Evolutionary conservation across 2,797 vertebrate species (phyloP), one percentile per base, ranked within the genome.

Genomic region (Saxicola maurus): DNA sequence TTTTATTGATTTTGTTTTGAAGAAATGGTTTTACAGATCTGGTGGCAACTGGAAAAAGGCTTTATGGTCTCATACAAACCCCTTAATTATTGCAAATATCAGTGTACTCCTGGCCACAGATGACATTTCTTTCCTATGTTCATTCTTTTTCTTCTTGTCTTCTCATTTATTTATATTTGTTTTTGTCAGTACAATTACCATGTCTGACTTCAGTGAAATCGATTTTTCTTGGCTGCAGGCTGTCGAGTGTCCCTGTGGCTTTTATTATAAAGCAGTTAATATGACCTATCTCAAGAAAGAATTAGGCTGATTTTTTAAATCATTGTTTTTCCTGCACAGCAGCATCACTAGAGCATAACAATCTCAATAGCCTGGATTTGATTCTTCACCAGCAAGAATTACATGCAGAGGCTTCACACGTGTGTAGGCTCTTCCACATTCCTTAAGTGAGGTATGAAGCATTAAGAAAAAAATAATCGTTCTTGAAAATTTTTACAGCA

Each of bases 161-260:
- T 81, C 67, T 88, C 77, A 76, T 92, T 92, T 88, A 92, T 95
- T 93, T 93, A 5, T 86, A 75, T 92, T 84, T 91, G 74, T 46
- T 90, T 62, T 80, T 89, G 73, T 86, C 90, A 71, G 64, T 69
- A 60, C 13, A 35, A 49, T 86, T 82, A 83, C 75, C 86, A 5
- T 38, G 48, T 79, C 62, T 88, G 60, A 57, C 67, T 90, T 88
- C 7, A 76, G 64, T 37, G 15, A 88, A 91, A 91, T 86, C 43
- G 71, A 90, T 94, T 91, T 91, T 91, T 82, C 73, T 65, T 64
- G 51, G 57, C 82, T 86, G 42, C 61, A 74, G 57, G 49, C 61
- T 80, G 48, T 49, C 5, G 52, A 72, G 31, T 43, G 64, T 79
- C 82, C 87, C 87, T 68, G 80, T 71, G 73, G 76, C 57, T 94